phyloP scores from a whole-genome alignment of 2,888 invertebrate species.

The Acleris laterana region DNA sequence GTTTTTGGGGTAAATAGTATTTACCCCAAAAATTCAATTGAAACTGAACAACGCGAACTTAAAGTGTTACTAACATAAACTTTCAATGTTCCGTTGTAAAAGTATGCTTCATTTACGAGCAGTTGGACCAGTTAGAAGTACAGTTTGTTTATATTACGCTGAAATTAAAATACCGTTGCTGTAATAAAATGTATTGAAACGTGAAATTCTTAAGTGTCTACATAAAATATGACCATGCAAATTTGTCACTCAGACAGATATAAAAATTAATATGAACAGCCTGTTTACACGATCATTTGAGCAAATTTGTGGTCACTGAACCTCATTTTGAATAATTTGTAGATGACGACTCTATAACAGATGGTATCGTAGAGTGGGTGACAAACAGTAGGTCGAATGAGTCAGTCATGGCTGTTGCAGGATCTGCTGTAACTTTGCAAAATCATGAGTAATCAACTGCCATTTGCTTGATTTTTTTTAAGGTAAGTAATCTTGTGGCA shows the following conservation, averaged over 20 bases:
- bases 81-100: too few relatives aligned
- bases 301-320: constrained; percentile 32
- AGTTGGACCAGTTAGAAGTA: too few relatives aligned
- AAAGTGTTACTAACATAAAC: too few relatives aligned
- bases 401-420: constrained; percentile 54
- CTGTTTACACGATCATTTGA: constrained; percentile 31
- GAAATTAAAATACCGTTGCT: not conserved
- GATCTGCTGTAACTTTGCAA: constrained; percentile 51
- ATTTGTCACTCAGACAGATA: constrained; percentile 19
- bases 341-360: constrained; percentile 24
- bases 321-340: constrained; percentile 23
- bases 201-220: not conserved
- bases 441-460: constrained; percentile 61
- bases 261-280: constrained; percentile 24
- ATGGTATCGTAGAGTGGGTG: constrained; percentile 51
- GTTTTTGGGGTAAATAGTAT: too few relatives aligned
- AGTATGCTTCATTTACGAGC: too few relatives aligned
- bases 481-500: not conserved
- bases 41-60: too few relatives aligned
- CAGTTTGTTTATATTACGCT: too few relatives aligned
- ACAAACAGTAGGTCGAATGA: constrained; percentile 41
- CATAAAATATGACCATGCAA: constrained; percentile 12
- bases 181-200: not conserved
- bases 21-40: too few relatives aligned
- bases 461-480: constrained; percentile 33